phyloP scores from a whole-genome alignment of 2,797 vertebrate genomes.

The Rachycentron canadum region DNA sequence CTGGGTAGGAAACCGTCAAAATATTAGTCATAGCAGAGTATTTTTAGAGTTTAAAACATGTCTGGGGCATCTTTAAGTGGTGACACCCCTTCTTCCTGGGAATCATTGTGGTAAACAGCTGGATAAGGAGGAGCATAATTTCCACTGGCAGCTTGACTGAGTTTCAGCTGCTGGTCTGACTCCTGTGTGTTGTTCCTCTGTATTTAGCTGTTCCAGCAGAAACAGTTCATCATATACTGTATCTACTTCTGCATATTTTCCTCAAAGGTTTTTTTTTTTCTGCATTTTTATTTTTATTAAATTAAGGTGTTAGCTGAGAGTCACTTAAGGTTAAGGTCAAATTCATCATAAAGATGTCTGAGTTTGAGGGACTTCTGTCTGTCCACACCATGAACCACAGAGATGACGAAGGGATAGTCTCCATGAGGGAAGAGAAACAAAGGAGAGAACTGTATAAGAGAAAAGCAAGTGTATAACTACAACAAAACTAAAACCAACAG shows the following conservation, averaged over 20 bases:
- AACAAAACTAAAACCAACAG: no score
- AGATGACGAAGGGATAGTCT: not conserved
- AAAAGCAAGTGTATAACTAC: no score
- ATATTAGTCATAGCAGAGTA: not conserved
- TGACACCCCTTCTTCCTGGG: not conserved
- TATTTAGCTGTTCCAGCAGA: not conserved
- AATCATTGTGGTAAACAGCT: not conserved
- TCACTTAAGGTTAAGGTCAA: not conserved
- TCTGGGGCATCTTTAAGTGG: no score
- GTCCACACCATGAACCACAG: not conserved
- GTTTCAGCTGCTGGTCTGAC: not conserved
- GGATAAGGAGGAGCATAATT: not conserved
- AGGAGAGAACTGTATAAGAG: no score
- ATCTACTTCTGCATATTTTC: not conserved
- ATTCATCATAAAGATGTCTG: not conserved
- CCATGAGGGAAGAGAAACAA: no score
- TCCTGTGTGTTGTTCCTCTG: not conserved
- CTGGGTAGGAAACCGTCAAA: no score
- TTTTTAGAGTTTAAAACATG: not conserved
- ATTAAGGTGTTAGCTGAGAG: not conserved
- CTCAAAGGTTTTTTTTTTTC: not conserved
- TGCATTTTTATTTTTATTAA: not conserved
- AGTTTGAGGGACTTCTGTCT: not conserved
- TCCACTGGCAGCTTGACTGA: not conserved
- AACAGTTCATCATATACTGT: not conserved